phyloP scores from a whole-genome alignment of 37 sponge, comb jelly and placozoan species.

The Crambe crambe region DNA sequence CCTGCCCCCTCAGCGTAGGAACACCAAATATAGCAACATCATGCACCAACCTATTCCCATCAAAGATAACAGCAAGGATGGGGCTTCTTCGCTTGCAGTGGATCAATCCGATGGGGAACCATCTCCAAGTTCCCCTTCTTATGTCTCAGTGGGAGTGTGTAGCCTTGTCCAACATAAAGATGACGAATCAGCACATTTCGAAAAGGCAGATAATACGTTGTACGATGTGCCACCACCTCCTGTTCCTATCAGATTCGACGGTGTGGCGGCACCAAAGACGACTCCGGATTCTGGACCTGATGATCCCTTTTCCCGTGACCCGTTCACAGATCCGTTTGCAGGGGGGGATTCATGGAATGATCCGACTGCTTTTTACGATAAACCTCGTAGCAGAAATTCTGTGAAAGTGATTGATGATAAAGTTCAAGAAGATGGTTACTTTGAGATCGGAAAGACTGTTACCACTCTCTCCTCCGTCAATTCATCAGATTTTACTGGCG shows the following conservation, averaged over 20 bases:
- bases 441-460: not conserved
- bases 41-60: not conserved
- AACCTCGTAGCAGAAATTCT: not conserved
- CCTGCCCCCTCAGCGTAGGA: not conserved
- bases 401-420: not conserved
- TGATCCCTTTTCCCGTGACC: not conserved
- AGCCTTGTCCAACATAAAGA: not conserved
- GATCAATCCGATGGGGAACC: not conserved
- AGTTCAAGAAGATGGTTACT: not conserved
- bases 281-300: not conserved
- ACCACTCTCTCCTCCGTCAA: not conserved
- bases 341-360: slow-evolving; percentile 28
- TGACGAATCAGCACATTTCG: not conserved
- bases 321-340: slow-evolving; percentile 35
- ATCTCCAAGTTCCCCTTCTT: not conserved
- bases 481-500: slow-evolving; percentile 37
- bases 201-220: not conserved
- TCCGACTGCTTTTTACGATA: slow-evolving; percentile 43
- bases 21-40: not conserved
- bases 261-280: no score
- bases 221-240: slow-evolving; percentile 65
- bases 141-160: not conserved
- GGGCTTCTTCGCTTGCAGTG: not conserved
- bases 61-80: not conserved
- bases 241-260: slow-evolving; percentile 22